Evolutionary conservation across 1,140 invertebrate genomes (phyloP).

Genomic region (Bombus ignitus): DNA sequence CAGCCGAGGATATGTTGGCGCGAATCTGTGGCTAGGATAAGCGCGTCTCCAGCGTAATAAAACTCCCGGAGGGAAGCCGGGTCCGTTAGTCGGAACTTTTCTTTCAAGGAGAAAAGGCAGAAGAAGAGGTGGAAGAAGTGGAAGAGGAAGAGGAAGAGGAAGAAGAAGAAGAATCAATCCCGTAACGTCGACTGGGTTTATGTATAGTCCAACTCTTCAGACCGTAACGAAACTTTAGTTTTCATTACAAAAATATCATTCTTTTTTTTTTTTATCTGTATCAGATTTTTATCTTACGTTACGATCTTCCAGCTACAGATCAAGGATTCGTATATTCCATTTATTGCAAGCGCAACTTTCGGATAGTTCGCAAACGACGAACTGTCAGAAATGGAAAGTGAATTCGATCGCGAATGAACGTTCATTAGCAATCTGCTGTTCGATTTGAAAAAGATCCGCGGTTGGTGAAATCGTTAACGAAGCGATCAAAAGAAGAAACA

Average conservation of each 20-base stretch:
- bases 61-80: conserved; percentile 54
- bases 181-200: conserved; percentile 31
- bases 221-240: conserved; percentile 48
- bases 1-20: conserved; percentile 57
- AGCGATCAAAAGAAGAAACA: too few species aligned
- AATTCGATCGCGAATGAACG: neutral
- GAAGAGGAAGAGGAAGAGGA: neutral
- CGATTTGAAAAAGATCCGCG: neutral
- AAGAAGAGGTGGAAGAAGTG: conserved; percentile 22
- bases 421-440: neutral
- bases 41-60: conserved; percentile 60
- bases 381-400: too few species aligned
- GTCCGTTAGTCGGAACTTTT: conserved; percentile 58
- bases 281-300: neutral
- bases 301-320: too few species aligned
- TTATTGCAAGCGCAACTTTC: neutral
- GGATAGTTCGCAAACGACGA: neutral
- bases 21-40: conserved; percentile 62
- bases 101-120: conserved; percentile 39
- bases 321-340: neutral
- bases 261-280: neutral
- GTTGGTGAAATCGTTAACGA: neutral
- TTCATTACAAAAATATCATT: conserved; percentile 15
- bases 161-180: conserved; percentile 59
- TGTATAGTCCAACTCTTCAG: neutral